A percentile compares a stretch with the other conserved stretches of the same genome.
These are phyloP conservation scores for Babyrousa celebensis DNA, from an alignment of 2,797 vertebrate species.

Conservation along the genomic window DNA sequence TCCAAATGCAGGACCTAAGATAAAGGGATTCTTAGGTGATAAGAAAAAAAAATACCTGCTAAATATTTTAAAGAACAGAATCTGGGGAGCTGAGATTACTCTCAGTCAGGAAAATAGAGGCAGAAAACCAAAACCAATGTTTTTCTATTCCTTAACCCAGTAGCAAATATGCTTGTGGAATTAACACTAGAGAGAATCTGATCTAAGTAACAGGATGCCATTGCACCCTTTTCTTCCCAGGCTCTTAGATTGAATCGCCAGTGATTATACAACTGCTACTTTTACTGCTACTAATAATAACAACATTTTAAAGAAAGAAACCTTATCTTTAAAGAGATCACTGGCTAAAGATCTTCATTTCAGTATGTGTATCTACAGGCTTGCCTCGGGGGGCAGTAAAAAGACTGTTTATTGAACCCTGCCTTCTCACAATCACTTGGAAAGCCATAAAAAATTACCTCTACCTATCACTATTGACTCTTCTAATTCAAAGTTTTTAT, in stretches of 20 bases:
- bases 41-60: conserved; percentile 12
- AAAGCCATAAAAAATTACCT: conserved; percentile 43
- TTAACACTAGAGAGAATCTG: conserved; percentile 35
- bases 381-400: conserved; percentile 1
- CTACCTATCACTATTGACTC: conserved; percentile 28
- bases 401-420: conserved; percentile 10
- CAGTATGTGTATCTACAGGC: background rate
- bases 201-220: background rate
- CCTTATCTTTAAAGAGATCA: conserved; percentile 50
- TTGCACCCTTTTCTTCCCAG: conserved; percentile 24
- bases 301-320: conserved; percentile 58
- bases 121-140: conserved; percentile 57
- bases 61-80: conserved; percentile 63
- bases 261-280: background rate
- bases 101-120: background rate
- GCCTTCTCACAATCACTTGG: background rate
- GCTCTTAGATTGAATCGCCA: background rate
- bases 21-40: conserved; percentile 47
- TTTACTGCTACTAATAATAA: background rate
- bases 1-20: conserved; percentile 35
- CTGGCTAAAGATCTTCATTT: conserved; percentile 9
- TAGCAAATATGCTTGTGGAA: background rate
- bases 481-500: conserved; percentile 37
- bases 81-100: conserved; percentile 31
- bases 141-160: background rate